Percentiles rank a stretch among this genome's conserved stretches.
These are phyloP conservation scores for Octonoba sinensis DNA, from an alignment of 2,888 invertebrate species.

Conservation along the genomic window DNA sequence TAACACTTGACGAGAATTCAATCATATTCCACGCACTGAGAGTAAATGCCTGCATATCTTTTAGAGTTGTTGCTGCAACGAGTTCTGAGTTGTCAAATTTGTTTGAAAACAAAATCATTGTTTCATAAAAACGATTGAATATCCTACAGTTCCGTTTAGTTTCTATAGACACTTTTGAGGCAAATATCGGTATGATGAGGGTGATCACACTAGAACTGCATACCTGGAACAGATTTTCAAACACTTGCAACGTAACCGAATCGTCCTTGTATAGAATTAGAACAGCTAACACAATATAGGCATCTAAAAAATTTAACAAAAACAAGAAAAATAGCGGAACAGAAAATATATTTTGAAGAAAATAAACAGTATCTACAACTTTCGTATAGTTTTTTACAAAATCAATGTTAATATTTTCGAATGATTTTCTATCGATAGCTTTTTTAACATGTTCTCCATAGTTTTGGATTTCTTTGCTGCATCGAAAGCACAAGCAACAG, in stretches of 20 bases:
- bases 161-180: not conserved
- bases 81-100: not conserved
- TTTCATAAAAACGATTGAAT: not conserved
- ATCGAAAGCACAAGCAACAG: not conserved
- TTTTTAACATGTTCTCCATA: not conserved
- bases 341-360: slow-evolving; percentile 3
- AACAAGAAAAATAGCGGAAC: not conserved
- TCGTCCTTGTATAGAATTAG: not conserved
- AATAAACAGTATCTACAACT: not conserved
- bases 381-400: not conserved
- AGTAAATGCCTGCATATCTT: not conserved
- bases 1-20: not conserved
- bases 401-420: not conserved
- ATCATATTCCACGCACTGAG: not conserved
- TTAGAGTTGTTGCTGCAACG: not conserved
- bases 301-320: not conserved
- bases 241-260: not conserved
- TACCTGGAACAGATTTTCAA: not conserved
- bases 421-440: not conserved
- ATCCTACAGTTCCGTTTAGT: not conserved
- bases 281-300: not conserved
- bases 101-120: not conserved
- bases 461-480: not conserved
- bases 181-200: not conserved
- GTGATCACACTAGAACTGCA: not conserved